Evolutionary conservation across 2,113 vertebrate genomes (phyloP).

Genomic region (Muntiacus reevesi): DNA sequence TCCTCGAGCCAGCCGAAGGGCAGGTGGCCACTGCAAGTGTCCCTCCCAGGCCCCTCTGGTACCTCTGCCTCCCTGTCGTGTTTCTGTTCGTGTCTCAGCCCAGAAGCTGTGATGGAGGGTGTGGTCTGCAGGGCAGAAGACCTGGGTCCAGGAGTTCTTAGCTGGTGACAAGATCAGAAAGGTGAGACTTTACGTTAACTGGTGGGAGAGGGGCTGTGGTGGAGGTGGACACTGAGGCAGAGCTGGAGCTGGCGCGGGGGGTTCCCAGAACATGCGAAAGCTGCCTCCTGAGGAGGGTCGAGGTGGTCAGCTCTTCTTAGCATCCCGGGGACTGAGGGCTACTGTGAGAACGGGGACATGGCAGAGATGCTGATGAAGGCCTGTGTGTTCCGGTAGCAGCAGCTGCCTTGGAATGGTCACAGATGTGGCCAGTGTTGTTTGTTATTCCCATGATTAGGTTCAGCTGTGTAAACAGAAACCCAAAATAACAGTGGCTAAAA

Average conservation of each 20-base stretch:
- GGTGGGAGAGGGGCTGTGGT: background rate
- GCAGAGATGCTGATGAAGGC: rapidly evolving
- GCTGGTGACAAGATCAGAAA: background rate
- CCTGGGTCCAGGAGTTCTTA: background rate
- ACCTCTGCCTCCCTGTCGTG: no score
- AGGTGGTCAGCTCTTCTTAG: background rate
- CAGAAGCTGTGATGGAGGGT: no score
- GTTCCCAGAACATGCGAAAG: no score
- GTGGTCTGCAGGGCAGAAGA: background rate
- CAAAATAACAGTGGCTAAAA: background rate
- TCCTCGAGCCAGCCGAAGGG: rapidly evolving
- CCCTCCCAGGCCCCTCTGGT: background rate
- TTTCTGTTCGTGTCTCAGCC: background rate
- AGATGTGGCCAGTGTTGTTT: background rate
- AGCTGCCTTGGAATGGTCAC: background rate
- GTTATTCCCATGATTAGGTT: background rate
- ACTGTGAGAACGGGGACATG: rapidly evolving
- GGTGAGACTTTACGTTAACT: background rate
- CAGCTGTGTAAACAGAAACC: constrained; percentile 25
- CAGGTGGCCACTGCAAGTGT: background rate
- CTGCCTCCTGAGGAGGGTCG: background rate
- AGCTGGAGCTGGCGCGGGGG: rapidly evolving
- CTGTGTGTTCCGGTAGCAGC: background rate
- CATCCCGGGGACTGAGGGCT: background rate
- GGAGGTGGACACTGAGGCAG: no score